Base-by-base conservation (phyloP, 2,113 vertebrate genomes). In the Megatriorchis doriae region DNA sequence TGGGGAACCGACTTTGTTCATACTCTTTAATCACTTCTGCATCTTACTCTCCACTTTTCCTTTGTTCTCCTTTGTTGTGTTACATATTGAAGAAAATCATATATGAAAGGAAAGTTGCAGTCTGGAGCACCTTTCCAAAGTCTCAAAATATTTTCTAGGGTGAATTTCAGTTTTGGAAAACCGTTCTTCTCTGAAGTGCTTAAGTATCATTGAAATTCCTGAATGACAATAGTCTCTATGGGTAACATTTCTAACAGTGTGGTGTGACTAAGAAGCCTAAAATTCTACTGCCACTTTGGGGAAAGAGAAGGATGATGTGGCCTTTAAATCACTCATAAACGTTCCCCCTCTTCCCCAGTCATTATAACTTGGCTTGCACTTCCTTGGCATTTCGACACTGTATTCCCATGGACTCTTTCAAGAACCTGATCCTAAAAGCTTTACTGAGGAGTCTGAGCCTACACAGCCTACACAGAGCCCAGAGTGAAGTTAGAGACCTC, bases 151-250 rank as follows among this genome's bases (percentile, higher is more conserved):
- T 19, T 22, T 59, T 1, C 40, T 6, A 47, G 14, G 18, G 43
- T 10, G 7, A 43, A 72, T 56, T 68, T 27, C 34, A 22, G 40
- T 15, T 92, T 11, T 58, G 40, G 7, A 56, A 36, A 88, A 52
- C 23, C 4, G 4, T 34, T 34, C 18, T 23, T n/a, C 63, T 11
- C 50, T 11, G 7, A 36, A 53, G 29, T 1, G 25, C 65, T 47
- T 2, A 10, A 38, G 66, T 32, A 2, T 3, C 62, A 5, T 0
- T 12, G 62, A 32, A 45, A 40, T 10, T 36, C 63, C 65, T 3
- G 0, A 58, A 23, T 5, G 1, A 25, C 16, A 4, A 0, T 0
- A 5, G 52, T n/a, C 63, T 36, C 59, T 17, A 5, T 7, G 4
- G 19, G 31, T 22, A 13, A 47, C 2, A 6, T 43, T 90, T 82